Evolutionary conservation across 1,140 invertebrate species (phyloP), one percentile per base, ranked within the genome.

Genomic region (Drosophila virilis): DNA sequence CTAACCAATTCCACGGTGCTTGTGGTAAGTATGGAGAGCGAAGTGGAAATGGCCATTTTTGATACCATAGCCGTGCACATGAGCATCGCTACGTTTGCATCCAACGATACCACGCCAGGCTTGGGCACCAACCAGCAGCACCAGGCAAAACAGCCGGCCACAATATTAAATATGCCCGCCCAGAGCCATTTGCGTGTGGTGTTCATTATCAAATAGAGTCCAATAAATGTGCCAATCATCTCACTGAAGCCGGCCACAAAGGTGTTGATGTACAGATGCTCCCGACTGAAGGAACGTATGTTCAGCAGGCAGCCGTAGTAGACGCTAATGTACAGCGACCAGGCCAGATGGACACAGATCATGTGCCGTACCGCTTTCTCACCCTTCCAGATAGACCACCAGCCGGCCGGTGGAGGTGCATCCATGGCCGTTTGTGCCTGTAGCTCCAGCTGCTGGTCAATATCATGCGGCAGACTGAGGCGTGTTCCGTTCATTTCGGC

Each of bases 401-500:
- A 92, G 3, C 83, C 90, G 45, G 78, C 78, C 5, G 91, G 90
- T n/a, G 89, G 90, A 8, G 90, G 88, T 0, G 88, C 82, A 48
- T 92, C 90, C 79, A 91, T 88, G 0, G 75, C 83, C 1, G 88
- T 91, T 59, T 91, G 79, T 0, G 92, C 91, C 70, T 93, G 92
- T 15, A 89, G 55, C 70, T 92, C 82, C 42, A 93, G 68, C 66
- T 92, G 85, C 42, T 92, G 88, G 42, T 91, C 83, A 43, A 93
- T 81, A 57, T 93, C 91, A 54, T 89, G 80, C 6, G 92, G 91
- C 33, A 92, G 78, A 66, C 72, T 77, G 43, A 76, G 80, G 6
- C 88, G 79, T 4, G 85, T 92, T 0, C 93, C 93, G 64, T 94
- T 94, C 59, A 93, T 93, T 67, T 93, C 94, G 6, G 96, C 96